Percentiles rank a stretch among this genome's conserved stretches.
phyloP scores from a whole-genome alignment of 2,797 vertebrate species.

The Austrolebias charrua region DNA sequence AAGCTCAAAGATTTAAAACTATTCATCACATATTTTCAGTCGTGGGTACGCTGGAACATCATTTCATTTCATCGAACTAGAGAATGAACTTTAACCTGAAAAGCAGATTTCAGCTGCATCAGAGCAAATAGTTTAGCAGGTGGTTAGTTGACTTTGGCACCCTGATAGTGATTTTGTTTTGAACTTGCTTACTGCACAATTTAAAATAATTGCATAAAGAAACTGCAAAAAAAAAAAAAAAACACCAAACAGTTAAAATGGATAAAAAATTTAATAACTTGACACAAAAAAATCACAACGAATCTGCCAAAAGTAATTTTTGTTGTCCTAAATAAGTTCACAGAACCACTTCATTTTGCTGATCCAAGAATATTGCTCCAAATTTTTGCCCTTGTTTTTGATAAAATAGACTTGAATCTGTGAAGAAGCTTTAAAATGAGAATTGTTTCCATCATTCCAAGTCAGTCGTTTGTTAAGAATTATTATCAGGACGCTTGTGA shows the following conservation, averaged over 20 bases:
- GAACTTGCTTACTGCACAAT: slow-evolving; percentile 6
- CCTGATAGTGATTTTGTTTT: slow-evolving; percentile 3
- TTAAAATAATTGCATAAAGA: background rate
- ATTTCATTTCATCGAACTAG: background rate
- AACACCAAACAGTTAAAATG: no score
- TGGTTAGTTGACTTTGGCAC: slow-evolving; percentile 46
- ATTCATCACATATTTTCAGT: no score
- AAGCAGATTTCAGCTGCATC: background rate
- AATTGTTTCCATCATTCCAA: no score
- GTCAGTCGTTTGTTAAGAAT: slow-evolving; percentile 13
- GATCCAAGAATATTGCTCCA: no score
- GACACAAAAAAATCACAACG: background rate
- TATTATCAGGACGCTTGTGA: slow-evolving; percentile 20
- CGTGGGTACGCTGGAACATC: no score
- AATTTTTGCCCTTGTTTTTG: no score
- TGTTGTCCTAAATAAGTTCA: background rate
- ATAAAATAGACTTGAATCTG: background rate
- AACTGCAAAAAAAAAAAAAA: no score
- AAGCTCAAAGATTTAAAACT: no score
- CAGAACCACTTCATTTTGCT: no score
- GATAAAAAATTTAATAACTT: no score
- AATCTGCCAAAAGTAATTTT: background rate
- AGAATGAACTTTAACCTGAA: background rate
- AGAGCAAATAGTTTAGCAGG: slow-evolving; percentile 10
- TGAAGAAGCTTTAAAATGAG: background rate